Base-by-base conservation (phyloP, 2,113 vertebrate species). In the Neodontobutis hainanensis region DNA sequence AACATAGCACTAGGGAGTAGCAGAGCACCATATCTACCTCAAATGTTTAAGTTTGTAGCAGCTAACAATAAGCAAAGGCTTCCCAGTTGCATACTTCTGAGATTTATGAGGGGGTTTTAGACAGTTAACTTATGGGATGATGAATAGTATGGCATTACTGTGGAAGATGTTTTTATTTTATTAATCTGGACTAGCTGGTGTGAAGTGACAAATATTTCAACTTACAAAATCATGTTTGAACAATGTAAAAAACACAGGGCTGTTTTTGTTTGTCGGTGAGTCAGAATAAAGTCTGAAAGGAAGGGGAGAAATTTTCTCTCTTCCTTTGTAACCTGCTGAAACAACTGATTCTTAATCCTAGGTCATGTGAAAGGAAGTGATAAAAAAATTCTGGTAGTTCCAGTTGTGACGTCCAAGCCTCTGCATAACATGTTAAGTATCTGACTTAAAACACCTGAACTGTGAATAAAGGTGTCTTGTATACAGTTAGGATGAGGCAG, bases 261-360 rank as follows among this genome's bases (percentile, higher is more conserved):
- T 7, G 11, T 38, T 49, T 19, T 50, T 49, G 50, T 58, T 70
- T 34, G 62, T 78, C 70, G 11, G 71, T 35, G 5, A 12, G 60
- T 73, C 27, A 66, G 43, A 60, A 81, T 67, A 36, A 61, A 67
- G 59, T 56, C 4, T 11, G 49, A 69, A 72, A 78, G 61, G 57
- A 84, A 84, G 70, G 78, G 59, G 48, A 67, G 52, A 61, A 82
- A 58, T 81, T 77, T 68, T 70, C 71, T 79, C 82, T 91, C 88
- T 85, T 85, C 61, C 65, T 56, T 7, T 1, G 62, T 83, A 57
- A 78, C 64, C 60, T 61, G 76, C 42, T 9, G 64, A 76, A 55
- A 65, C 44, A 77, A 77, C 64, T 46, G 81, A 81, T 82, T 84
- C 75, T 77, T 84, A 9, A 36, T 61, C 49, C 50, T 35, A 57